Evolutionary conservation across 2,797 vertebrate species (phyloP).

Genomic region (Argyrosomus regius): DNA sequence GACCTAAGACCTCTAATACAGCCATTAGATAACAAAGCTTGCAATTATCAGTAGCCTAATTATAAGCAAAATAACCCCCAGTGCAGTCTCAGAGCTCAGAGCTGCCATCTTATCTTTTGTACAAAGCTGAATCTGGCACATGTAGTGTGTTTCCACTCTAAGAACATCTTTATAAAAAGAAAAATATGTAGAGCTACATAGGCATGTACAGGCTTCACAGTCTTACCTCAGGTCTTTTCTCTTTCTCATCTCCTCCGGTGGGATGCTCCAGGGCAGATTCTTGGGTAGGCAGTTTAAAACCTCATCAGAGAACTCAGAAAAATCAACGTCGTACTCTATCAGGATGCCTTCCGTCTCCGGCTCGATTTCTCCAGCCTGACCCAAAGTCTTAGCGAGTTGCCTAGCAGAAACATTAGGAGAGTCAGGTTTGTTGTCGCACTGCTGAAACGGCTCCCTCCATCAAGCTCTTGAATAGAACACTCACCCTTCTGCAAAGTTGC

Average conservation of each 20-base stretch:
- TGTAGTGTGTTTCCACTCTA: neutral
- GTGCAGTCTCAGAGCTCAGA: neutral
- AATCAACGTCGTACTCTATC: constrained; percentile 94
- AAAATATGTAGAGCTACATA: neutral
- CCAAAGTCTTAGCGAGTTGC: constrained; percentile 92
- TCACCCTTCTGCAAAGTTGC: constrained; percentile 95
- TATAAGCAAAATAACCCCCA: neutral
- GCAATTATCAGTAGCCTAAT: neutral
- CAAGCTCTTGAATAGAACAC: constrained; percentile 47
- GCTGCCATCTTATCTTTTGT: neutral
- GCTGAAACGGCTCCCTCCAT: neutral
- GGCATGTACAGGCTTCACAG: neutral
- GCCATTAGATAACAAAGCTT: neutral
- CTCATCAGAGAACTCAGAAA: constrained; percentile 91
- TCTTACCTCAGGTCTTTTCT: constrained; percentile 94
- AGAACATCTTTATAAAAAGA: neutral
- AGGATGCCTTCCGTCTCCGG: constrained; percentile 97
- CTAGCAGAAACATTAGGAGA: constrained; percentile 73
- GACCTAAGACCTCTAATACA: neutral
- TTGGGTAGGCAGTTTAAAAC: constrained; percentile 93
- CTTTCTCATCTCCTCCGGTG: constrained; percentile 86
- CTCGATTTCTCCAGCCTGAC: constrained; percentile 96
- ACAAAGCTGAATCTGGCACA: neutral
- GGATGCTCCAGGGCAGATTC: constrained; percentile 91
- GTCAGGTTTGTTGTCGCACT: neutral